Percentiles rank a stretch among this genome's conserved stretches.
Evolutionary conservation across 2,888 invertebrate species (phyloP).

Genomic region (Asteroscopus sphinx): DNA sequence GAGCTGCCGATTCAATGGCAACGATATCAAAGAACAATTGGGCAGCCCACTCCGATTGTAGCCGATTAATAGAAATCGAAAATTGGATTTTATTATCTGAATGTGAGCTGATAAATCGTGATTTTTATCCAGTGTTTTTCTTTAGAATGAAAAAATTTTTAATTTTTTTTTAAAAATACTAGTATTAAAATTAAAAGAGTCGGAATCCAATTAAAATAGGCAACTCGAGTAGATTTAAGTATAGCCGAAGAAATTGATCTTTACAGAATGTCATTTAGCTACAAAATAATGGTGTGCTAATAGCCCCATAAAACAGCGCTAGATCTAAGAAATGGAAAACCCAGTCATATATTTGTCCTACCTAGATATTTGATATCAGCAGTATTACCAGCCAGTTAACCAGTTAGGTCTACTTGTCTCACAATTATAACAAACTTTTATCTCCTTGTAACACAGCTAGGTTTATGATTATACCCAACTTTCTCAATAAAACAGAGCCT

Average conservation of each 20-base stretch:
- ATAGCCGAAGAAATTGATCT: too few relatives aligned
- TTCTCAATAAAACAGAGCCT: slow-evolving; percentile 31
- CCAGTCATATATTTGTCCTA: too few relatives aligned
- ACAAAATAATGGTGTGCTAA: too few relatives aligned
- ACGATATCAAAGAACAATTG: slow-evolving; percentile 80
- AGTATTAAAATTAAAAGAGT: too few relatives aligned
- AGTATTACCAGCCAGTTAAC: slow-evolving; percentile 10
- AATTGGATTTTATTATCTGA: slow-evolving; percentile 79
- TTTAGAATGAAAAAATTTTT: slow-evolving; percentile 25
- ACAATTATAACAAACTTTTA: slow-evolving; percentile 13
- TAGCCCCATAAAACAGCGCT: not conserved
- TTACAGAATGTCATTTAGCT: too few relatives aligned
- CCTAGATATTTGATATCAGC: not conserved
- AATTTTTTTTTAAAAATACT: not conserved
- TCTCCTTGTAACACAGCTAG: not conserved
- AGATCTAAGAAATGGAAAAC: not conserved
- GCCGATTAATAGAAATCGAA: slow-evolving; percentile 79
- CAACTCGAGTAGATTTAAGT: too few relatives aligned
- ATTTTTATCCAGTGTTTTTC: slow-evolving; percentile 54
- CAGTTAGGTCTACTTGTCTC: slow-evolving; percentile 5
- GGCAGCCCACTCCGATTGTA: slow-evolving; percentile 67
- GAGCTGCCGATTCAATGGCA: slow-evolving; percentile 71
- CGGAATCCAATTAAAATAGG: too few relatives aligned
- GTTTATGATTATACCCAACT: slow-evolving; percentile 1
- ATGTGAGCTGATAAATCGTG: slow-evolving; percentile 59